Evolutionary conservation across 2,113 vertebrate species (phyloP), one percentile per base, ranked within the genome.

Genomic region (Nibea albiflora): DNA sequence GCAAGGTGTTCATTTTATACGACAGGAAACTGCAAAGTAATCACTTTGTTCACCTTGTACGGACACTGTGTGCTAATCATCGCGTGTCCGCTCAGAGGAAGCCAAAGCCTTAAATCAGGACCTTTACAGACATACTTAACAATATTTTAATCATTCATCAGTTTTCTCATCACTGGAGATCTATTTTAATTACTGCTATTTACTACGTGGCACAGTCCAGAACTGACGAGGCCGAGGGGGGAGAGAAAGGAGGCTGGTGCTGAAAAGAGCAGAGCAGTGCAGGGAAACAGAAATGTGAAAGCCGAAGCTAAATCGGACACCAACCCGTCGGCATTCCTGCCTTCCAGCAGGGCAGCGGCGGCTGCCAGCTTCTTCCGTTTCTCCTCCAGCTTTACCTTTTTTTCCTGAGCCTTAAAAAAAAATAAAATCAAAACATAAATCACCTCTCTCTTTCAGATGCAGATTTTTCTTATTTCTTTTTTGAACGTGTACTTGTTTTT

Each of bases 321-420:
- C 89, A 46, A 99, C 98, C 98, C 98, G 75, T 99, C 98, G 5
- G 97, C 97, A 11, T 99, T 96, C 91, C 92, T 97, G 79, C 95
- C 95, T 75, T 93, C 86, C 88, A 99, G 90, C 73, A 97, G 89
- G 63, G 96, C 93, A 39, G 96, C 96, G 19, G 96, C 88, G 44
- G 96, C 95, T 9, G 93, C 83, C 16, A 97, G 92, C 86, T 95
- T 97, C 94, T 92, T 98, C 74, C 93, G 96, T 89, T 95, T 97
- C 88, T 98, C 97, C 84, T 97, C 97, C 84, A 95, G 94, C 90
- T 95, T 97, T 50, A 92, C 91, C 78, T 95, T 97, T 84, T 94
- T 99, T 90, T 97, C 96, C 78, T 94, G 94, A 87, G 94, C 95
- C 98, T 99, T 65, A 3, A 57, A 28, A 3, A 19, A 4, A 19